Evolutionary conservation across 2,888 invertebrate genomes (phyloP), one percentile per base, ranked within the genome.

Genomic region (Yponomeuta cagnagella): DNA sequence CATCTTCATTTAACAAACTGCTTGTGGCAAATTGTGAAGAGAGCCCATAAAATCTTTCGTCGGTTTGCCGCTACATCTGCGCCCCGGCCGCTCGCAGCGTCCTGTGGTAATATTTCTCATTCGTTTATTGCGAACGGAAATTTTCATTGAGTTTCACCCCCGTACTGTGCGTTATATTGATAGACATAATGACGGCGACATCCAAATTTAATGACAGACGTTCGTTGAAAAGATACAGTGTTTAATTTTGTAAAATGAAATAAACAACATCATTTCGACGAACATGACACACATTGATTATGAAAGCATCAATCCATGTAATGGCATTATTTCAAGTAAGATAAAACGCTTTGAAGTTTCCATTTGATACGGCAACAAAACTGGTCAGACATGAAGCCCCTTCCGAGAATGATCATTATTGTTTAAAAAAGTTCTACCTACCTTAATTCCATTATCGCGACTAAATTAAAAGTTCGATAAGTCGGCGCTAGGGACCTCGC

Each of bases 41-140:
- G 75, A 70, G 70, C 69, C 65, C 78, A 86, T 89, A 87, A 89
- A 87, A 87, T 87, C 84, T 82, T 78, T 86, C 87, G 77, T 80
- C 87, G 77, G 75, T 74, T 72, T 74, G 75, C 71, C 73, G 73
- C 75, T 74, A 77, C 83, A 82, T 83, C 79, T 82, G 82, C 79
- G 77, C 71, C 23, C 75, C 75, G 75, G 73, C 75, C 30, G 48
- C 23, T 15, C 52, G 67, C 43, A 5, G 63, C 48, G 65, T 48
- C 77, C 78, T 78, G 43, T 76, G 78, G 78, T 78, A 73, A 74
- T 78, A 78, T 82, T 78, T 84, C 80, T 84, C 83, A 79, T 76
- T 74, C 80, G 83, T 85, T 89, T 88, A 89, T 88, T 89, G 86
- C 88, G 77, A 89, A 85, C 89, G 89, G 89, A 89, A 88, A 85